Evolutionary conservation across 2,113 vertebrate genomes (phyloP).

Genomic region (Pygathrix nemaeus): DNA sequence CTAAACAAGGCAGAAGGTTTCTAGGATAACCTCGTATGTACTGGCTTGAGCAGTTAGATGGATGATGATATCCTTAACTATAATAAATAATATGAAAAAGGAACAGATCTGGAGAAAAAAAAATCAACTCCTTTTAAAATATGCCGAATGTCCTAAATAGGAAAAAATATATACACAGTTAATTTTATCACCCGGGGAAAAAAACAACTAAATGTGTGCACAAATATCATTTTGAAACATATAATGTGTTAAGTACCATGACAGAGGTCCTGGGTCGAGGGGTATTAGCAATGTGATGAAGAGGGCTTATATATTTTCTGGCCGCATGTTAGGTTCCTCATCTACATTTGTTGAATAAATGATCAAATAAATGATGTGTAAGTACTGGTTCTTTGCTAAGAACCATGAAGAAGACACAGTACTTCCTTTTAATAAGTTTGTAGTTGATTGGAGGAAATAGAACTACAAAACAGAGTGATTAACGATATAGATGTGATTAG

Average conservation of each 20-base stretch:
- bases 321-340: neutral
- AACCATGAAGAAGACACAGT: neutral
- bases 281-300: neutral
- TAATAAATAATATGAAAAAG: neutral
- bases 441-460: neutral
- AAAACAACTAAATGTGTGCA: neutral
- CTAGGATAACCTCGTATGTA: neutral
- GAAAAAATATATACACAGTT: neutral
- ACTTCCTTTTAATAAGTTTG: neutral
- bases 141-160: neutral
- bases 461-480: neutral
- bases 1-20: neutral
- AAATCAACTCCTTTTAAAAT: neutral
- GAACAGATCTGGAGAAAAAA: neutral
- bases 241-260: neutral
- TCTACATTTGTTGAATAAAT: neutral
- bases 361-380: neutral
- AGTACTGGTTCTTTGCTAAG: neutral
- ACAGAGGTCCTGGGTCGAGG: neutral
- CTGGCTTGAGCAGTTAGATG: neutral
- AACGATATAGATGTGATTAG: neutral
- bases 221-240: neutral
- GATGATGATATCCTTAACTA: neutral
- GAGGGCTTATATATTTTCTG: neutral
- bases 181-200: neutral